Base-by-base conservation (phyloP, 2,113 vertebrate species). In the Varanus salvator region DNA sequence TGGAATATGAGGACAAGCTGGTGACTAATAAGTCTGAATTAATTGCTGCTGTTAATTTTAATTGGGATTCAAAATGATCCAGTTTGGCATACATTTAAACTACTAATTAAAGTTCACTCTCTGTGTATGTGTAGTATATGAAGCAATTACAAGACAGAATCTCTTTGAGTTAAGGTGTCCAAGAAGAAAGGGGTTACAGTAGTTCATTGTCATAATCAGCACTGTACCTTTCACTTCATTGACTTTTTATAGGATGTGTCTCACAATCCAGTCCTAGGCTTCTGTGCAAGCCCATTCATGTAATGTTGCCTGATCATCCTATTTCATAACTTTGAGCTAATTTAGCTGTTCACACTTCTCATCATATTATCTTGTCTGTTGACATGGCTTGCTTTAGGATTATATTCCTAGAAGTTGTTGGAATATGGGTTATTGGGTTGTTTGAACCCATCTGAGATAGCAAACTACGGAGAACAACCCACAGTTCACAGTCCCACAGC, bases 1-100 rank as follows among this genome's bases (percentile, higher is more conserved):
- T 94, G 95, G 89, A 96, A 94, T 50, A 77, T 27, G 50, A 11
- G 83, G 91, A 91, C 81, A 93, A 92, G 87, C 54, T 92, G 74
- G 89, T 94, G 87, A 91, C 92, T 93, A 94, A 94, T 93, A 95
- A 90, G 81, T 90, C 88, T 95, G 90, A 95, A 95, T 95, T 96
- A 96, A 95, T 94, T 93, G 93, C 82, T 92, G 15, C 80, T 76
- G 91, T 95, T 95, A 94, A 94, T 96, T 96, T 95, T 96, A 96
- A 95, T 94, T 95, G 48, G 87, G 83, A 95, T 92, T 93, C 90
- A 91, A 93, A 96, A 90, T 92, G 86, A 87, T 95, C 92, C 88
- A 94, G 92, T 95, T 96, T 95, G 52, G 60, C 92, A 88, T 93
- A 93, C 83, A 94, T 95, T 94, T 95, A 94, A 93, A 95, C 93